Conservation (phyloP, 2,797 vertebrate species). For the Notoglanidium macrostoma region DNA sequence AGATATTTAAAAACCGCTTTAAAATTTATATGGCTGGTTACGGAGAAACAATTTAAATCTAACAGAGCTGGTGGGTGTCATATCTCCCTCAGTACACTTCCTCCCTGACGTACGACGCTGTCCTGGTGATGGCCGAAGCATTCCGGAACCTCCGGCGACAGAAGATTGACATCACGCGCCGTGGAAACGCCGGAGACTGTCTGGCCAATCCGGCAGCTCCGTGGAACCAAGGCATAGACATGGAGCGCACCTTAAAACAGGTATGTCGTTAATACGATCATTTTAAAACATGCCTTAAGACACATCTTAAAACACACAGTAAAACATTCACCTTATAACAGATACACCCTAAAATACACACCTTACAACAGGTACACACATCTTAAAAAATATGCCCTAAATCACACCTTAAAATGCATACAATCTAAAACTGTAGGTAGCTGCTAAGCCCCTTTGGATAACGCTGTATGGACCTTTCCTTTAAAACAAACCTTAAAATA, state of each 20-base stretch:
- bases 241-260: slow-evolving; percentile 98
- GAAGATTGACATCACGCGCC: slow-evolving; percentile 96
- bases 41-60: not conserved
- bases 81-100: slow-evolving; percentile 86
- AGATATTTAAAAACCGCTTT: not conserved
- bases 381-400: too few relatives aligned
- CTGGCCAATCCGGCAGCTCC: slow-evolving; percentile 97
- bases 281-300: not conserved
- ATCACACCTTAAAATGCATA: not conserved
- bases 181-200: slow-evolving; percentile 96
- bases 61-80: not conserved
- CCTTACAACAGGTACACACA: not conserved
- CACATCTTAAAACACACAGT: not conserved
- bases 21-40: not conserved
- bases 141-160: slow-evolving; percentile 94
- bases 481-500: not conserved
- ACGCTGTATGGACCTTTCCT: too few relatives aligned
- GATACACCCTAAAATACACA: not conserved
- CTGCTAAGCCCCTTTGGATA: too few relatives aligned
- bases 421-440: not conserved
- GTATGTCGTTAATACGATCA: slow-evolving; percentile 63
- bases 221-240: slow-evolving; percentile 98
- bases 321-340: not conserved
- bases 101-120: slow-evolving; percentile 93
- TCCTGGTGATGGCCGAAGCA: slow-evolving; percentile 97